Percentiles rank a stretch among this genome's conserved stretches.
These are phyloP conservation scores for Gibbula magus DNA, from an alignment of 2,888 invertebrate species.

Conservation along the genomic window DNA sequence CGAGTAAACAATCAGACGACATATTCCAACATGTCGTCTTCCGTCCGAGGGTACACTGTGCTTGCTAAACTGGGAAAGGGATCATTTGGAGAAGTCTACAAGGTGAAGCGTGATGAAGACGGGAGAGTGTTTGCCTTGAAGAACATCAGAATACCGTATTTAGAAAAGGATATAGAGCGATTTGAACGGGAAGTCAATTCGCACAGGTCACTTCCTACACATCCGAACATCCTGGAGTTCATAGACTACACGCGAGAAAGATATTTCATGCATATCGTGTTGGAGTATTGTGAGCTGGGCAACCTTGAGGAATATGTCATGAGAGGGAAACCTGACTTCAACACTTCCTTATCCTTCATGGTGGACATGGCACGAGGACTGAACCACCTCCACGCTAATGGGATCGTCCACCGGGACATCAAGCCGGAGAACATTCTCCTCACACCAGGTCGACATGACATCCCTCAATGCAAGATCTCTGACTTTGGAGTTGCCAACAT, in stretches of 20 bases:
- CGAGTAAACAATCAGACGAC: too few species aligned
- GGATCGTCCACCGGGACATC: not conserved
- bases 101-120: not conserved
- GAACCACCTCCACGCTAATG: not conserved
- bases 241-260: not conserved
- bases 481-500: not conserved
- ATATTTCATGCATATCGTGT: not conserved
- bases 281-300: not conserved
- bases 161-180: not conserved
- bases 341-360: not conserved
- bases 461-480: not conserved
- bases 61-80: not conserved
- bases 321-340: not conserved
- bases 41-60: not conserved
- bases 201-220: not conserved
- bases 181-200: not conserved
- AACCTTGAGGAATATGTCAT: not conserved
- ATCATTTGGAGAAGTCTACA: not conserved
- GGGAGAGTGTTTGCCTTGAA: not conserved
- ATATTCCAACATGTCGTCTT: too few species aligned
- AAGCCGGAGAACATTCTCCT: not conserved
- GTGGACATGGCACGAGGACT: not conserved
- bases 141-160: not conserved
- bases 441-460: not conserved
- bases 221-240: not conserved